Evolutionary conservation across 2,113 vertebrate genomes (phyloP), one percentile per base, ranked within the genome.

Genomic region (Hymenochirus boettgeri): DNA sequence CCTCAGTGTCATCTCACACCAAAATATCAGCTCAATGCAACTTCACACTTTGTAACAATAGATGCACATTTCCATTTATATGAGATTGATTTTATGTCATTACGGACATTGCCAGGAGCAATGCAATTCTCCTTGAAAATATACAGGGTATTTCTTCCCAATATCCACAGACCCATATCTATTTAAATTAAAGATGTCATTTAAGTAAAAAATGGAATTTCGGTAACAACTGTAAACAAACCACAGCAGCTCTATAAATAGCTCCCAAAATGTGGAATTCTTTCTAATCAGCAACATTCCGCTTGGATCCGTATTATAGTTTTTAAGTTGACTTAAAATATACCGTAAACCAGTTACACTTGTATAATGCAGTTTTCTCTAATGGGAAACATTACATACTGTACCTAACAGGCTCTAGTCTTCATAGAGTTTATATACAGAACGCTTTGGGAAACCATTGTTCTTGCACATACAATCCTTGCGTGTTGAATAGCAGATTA

Each of bases 41-140:
- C 47, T 21, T 25, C 29, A 45, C 15, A 5, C 22, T 31, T 27
- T 57, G 24, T 45, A 48, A 12, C 45, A 57, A 50, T 60, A 56
- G 12, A 50, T 11, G 51, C 26, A n/a, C 15, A 66, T 60, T 66
- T 65, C 59, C 62, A 56, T 65, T 61, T 65, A 65, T 29, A 65
- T 65, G 42, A 61, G 45, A 56, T 19, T 39, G 19, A 65, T 54
- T 57, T 45, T 60, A 47, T 31, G 39, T 25, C 23, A 50, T 53
- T 60, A 59, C 52, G 46, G 47, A 24, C 4, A 45, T 35, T 22
- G 58, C n/a, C 25, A 27, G 47, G 15, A 58, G 52, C 52, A 35
- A 31, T 24, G 25, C 52, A 27, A 51, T 69, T 51, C 23, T 29
- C 65, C 25, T 23, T 15, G 18, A 50, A 47, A 24, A 42, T 52